Conservation (phyloP, 2,113 vertebrate species). For the Rhinichthys klamathensis region DNA sequence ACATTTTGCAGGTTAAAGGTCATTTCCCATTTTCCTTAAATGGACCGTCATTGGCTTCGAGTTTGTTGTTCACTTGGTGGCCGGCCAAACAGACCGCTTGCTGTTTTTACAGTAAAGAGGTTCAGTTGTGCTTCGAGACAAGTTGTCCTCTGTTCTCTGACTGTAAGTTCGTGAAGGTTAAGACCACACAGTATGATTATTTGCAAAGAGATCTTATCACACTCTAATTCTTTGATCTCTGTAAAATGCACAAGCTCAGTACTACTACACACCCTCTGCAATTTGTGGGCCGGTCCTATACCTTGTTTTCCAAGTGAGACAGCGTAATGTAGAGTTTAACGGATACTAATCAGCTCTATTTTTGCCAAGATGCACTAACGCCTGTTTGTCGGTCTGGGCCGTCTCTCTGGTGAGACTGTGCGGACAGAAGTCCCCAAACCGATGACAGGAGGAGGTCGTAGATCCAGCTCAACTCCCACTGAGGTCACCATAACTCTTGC, state of each 20-base stretch:
- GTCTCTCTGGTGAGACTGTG: conserved; percentile 20
- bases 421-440: conserved; percentile 13
- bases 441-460: conserved; percentile 44
- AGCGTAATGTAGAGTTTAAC: neutral
- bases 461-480: conserved; percentile 20
- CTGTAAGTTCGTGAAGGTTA: conserved; percentile 27
- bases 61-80: conserved; percentile 35
- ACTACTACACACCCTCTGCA: neutral
- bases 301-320: conserved; percentile 10
- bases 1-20: conserved; percentile 46
- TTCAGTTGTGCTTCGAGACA: conserved; percentile 17
- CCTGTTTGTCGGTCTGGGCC: neutral
- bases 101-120: conserved; percentile 34
- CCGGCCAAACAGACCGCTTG: conserved; percentile 31
- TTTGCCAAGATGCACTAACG: neutral
- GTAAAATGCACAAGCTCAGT: neutral
- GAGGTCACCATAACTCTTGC: conserved; percentile 37
- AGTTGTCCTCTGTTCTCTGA: conserved; percentile 16
- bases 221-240: neutral
- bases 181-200: conserved; percentile 38
- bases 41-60: conserved; percentile 39
- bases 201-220: conserved; percentile 29
- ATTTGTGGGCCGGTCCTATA: neutral
- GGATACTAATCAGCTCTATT: conserved; percentile 16
- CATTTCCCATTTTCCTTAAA: conserved; percentile 42